Percentiles rank a stretch among this genome's conserved stretches.
These are phyloP conservation scores for Carlito syrichta DNA, from an alignment of 2,113 vertebrate species.

Conservation along the genomic window DNA sequence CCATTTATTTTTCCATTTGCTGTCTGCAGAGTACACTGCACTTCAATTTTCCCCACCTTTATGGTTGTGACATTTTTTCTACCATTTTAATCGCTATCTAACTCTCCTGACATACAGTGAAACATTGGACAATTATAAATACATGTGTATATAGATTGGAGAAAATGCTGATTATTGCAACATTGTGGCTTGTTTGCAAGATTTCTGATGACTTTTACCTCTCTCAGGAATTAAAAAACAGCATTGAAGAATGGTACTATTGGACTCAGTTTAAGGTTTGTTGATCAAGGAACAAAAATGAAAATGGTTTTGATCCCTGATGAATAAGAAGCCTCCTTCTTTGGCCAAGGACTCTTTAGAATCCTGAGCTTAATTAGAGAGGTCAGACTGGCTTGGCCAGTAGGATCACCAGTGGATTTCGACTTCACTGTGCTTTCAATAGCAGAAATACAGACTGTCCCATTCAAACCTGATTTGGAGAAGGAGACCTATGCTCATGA, in stretches of 20 bases:
- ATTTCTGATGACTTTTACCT: neutral
- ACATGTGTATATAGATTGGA: rapidly evolving
- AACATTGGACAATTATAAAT: neutral
- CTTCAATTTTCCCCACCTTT: slow-evolving; percentile 13
- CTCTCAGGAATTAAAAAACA: neutral
- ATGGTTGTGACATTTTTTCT: neutral
- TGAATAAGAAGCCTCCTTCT: neutral
- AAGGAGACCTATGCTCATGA: neutral
- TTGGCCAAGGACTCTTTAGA: neutral
- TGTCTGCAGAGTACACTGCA: neutral
- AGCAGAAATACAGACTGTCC: neutral
- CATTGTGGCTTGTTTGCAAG: rapidly evolving
- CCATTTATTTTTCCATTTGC: slow-evolving; percentile 53
- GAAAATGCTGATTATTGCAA: neutral
- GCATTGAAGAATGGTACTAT: rapidly evolving
- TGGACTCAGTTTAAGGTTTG: neutral
- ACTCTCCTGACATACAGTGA: rapidly evolving
- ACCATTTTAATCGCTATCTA: neutral
- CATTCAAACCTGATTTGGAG: neutral
- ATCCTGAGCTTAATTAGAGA: neutral
- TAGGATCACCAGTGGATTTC: rapidly evolving
- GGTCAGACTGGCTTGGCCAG: neutral
- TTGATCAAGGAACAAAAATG: neutral
- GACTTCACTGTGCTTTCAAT: rapidly evolving
- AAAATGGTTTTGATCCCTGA: neutral